Evolutionary conservation across 2,888 invertebrate species (phyloP), one percentile per base, ranked within the genome.

Genomic region (Netelia fuscicornis): DNA sequence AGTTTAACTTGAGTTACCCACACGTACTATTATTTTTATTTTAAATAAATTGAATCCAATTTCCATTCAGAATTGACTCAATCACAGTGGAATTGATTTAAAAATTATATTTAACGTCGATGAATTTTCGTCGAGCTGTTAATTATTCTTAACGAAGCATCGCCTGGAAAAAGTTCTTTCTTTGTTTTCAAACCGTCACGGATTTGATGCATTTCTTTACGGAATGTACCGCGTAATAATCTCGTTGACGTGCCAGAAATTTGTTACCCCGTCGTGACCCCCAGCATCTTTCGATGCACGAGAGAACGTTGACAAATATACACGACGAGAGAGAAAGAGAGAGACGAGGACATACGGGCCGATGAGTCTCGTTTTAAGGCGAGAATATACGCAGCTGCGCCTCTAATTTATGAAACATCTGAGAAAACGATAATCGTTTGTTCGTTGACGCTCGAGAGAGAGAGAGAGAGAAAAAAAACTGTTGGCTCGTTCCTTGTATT

Each of bases 381-480:
- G 54, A 44, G 62, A 56, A 30, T 37, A 70, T 72, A 72, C 80
- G 48, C 72, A 56, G 42, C 60, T 42, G 52, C 56, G 74, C 8
- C 48, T 52, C 48, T 67, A 62, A 79, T 82, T 77, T 71, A 82
- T 65, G 83, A 67, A 78, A 67, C 78, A 62, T 75, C 60, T 17
- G 78, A 76, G 62, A 65, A 62, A 76, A 54, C 83, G 71, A 80
- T 85, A 79, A 85, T 85, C 79, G 83, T 83, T 79, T 37, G 75
- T 64, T 65, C 72, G 67, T 44, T 56, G 64, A 48, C 44, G 60
- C 42, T 65, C 42, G 30, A 17, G 20, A 52, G 1, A 11, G 20
- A 54, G 48, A 72, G 17, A 17, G 17, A 17, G 17, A 17, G 17
- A 72, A 60, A 44, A 44, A 67, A 78, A 68, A 83, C 30, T n/a